Percentiles rank a stretch among this genome's conserved stretches.
phyloP scores from a whole-genome alignment of 2,888 invertebrate genomes.

The Andricus quercusramuli region DNA sequence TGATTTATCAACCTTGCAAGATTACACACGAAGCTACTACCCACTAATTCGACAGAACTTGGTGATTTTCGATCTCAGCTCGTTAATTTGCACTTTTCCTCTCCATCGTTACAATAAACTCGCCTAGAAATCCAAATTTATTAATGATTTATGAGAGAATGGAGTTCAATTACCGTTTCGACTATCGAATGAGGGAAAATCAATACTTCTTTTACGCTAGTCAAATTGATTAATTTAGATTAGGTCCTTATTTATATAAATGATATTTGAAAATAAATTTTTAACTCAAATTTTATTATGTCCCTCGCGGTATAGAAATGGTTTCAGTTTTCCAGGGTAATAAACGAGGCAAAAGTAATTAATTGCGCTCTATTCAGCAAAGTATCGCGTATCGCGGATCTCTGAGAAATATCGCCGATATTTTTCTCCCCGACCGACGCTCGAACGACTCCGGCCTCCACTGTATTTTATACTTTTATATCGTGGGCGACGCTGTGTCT shows the following conservation, averaged over 20 bases:
- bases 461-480: slow-evolving; percentile 78
- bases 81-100: slow-evolving; percentile 4
- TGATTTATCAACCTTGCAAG: slow-evolving; percentile 36
- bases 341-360: background rate
- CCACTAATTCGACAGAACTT: slow-evolving; percentile 16
- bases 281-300: background rate
- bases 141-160: background rate
- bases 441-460: slow-evolving; percentile 58
- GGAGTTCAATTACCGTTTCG: background rate
- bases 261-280: background rate
- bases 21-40: slow-evolving; percentile 23
- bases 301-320: background rate
- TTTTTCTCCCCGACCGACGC: slow-evolving; percentile 48
- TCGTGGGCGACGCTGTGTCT: slow-evolving; percentile 64
- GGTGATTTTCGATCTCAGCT: background rate
- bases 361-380: background rate
- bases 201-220: slow-evolving; percentile 9
- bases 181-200: slow-evolving; percentile 9
- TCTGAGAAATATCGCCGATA: slow-evolving; percentile 26
- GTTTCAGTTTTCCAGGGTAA: background rate
- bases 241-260: slow-evolving; percentile 26
- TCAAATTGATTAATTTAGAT: slow-evolving; percentile 28
- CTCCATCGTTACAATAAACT: background rate
- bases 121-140: background rate
- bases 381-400: slow-evolving; percentile 6